phyloP scores from a whole-genome alignment of 2,888 invertebrate species.

The Leptura quadrifasciata region DNA sequence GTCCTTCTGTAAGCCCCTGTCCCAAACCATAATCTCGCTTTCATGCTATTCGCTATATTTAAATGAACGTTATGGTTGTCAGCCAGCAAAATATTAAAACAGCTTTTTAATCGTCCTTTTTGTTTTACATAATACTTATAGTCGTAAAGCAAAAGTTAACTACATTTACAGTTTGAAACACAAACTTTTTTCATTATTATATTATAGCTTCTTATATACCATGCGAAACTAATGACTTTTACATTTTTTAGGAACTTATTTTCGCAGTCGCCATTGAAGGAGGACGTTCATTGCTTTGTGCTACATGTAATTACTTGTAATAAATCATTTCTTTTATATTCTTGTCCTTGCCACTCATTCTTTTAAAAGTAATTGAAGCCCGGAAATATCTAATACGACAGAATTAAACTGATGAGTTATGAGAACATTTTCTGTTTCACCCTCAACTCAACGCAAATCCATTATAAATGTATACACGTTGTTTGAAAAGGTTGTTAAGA shows the following conservation, averaged over 20 bases:
- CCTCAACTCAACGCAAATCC: too few relatives aligned
- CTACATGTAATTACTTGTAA: background rate
- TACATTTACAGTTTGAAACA: slow-evolving; percentile 23
- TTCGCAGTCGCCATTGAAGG: background rate
- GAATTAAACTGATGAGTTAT: too few relatives aligned
- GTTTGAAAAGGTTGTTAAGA: too few relatives aligned
- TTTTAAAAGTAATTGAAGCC: too few relatives aligned
- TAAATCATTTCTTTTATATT: background rate
- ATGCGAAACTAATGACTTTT: slow-evolving; percentile 29
- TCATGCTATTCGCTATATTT: slow-evolving; percentile 49
- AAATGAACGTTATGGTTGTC: slow-evolving; percentile 56
- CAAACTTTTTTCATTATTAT: slow-evolving; percentile 38
- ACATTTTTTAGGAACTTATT: slow-evolving; percentile 12
- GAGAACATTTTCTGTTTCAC: too few relatives aligned
- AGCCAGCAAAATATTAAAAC: slow-evolving; percentile 48
- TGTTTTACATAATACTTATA: slow-evolving; percentile 46
- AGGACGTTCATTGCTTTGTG: background rate
- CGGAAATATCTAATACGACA: too few relatives aligned
- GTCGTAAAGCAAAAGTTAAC: slow-evolving; percentile 26
- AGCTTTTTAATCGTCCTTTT: slow-evolving; percentile 37
- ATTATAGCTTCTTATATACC: slow-evolving; percentile 25
- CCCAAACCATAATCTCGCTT: slow-evolving; percentile 56
- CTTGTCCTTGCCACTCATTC: too few relatives aligned
- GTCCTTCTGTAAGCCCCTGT: slow-evolving; percentile 51
- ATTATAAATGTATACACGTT: too few relatives aligned